Evolutionary conservation across 1,140 invertebrate genomes (phyloP).

Genomic region (Drosophila athabasca): DNA sequence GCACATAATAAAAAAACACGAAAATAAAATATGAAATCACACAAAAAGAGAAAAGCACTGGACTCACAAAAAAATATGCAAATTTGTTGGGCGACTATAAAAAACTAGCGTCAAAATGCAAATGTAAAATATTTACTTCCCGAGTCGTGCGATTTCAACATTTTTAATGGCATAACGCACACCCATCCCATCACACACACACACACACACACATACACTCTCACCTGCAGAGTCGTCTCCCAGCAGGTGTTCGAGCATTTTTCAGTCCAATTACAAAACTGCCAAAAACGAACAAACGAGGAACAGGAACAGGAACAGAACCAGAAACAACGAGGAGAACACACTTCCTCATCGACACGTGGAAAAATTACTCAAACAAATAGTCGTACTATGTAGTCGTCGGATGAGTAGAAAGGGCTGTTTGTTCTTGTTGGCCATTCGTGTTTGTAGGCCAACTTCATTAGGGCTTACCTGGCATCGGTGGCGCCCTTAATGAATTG

Average conservation of each 20-base stretch:
- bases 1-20: slow-evolving; percentile 52
- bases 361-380: slow-evolving; percentile 3
- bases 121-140: slow-evolving; percentile 81
- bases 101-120: slow-evolving; percentile 80
- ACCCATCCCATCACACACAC: slow-evolving; percentile 16
- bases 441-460: slow-evolving; percentile 76
- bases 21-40: slow-evolving; percentile 53
- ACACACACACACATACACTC: slow-evolving; percentile 10
- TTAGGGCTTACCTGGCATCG: slow-evolving; percentile 47
- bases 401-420: neutral
- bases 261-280: slow-evolving; percentile 73
- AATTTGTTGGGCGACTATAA: slow-evolving; percentile 61
- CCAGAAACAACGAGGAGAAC: neutral
- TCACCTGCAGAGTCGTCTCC: slow-evolving; percentile 6
- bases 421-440: slow-evolving; percentile 28
- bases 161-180: slow-evolving; percentile 71
- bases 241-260: slow-evolving; percentile 71
- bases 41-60: slow-evolving; percentile 22
- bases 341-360: neutral
- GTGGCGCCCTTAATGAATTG: slow-evolving; percentile 69
- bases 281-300: slow-evolving; percentile 55
- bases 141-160: slow-evolving; percentile 73
- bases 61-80: slow-evolving; percentile 64
- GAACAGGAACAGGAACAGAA: neutral
- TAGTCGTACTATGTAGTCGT: slow-evolving; percentile 1